Base-by-base conservation (phyloP, 2,888 invertebrate species). In the Erebia aethiops region DNA sequence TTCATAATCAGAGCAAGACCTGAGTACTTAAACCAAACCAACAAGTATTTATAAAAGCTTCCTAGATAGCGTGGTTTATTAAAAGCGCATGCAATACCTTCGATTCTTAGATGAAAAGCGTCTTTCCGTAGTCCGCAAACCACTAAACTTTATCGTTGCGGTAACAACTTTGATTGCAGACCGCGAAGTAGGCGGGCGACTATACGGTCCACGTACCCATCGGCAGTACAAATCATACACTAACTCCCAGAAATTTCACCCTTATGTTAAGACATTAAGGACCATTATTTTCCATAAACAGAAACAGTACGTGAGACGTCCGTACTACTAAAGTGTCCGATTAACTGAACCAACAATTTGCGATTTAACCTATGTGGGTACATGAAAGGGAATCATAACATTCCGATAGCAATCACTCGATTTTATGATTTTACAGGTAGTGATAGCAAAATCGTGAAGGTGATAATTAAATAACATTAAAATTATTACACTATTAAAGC, bases 371-470 rank as follows among this genome's bases (percentile, higher is more conserved):
- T 82, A 84, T 81, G 80, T 76, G 74, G 75, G 76, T 85, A 84
- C 84, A 84, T 87, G 85, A 87, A 87, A 82, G 85, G 82, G 84
- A 87, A 88, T 88, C 86, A 85, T 87, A 87, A 82, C 77, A 79
- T 76, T 78, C 79, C 77, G 85, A 87, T 87, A 82, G 83, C 83
- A 86, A 90, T 89, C 80, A 83, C 79, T 81, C 82, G 86, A 87
- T 89, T 88, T 86, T 86, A 83, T 88, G 84, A 88, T 88, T 90
- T 91, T 89, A 89, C 46, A 83, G 77, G 87, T 85, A 91, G 75
- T 70, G 88, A 78, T 78, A 83, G 87, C 83, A 87, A 75, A 81
- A 76, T 13, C 35, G 9, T 8, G 14, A 43, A 43, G 11, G 43
- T 16, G 11, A 61, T 13, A 46, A 13, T 46, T 46, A n/a, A n/a